Percentiles rank a stretch among this genome's conserved stretches.
These are phyloP conservation scores for Drosophila parvula DNA, from an alignment of 1,140 invertebrate genomes.

Conservation along the genomic window DNA sequence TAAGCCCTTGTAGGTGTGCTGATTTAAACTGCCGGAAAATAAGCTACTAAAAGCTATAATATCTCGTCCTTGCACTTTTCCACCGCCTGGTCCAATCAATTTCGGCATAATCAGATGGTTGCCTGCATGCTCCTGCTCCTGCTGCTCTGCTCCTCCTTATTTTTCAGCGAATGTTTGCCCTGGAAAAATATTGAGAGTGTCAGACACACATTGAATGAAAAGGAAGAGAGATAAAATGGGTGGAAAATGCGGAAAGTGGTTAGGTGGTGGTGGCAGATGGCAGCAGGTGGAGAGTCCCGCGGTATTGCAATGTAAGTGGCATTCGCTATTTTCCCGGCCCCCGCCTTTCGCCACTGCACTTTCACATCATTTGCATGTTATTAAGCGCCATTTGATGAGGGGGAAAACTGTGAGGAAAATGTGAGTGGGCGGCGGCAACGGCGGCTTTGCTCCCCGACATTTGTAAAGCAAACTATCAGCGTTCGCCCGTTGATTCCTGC, in stretches of 20 bases:
- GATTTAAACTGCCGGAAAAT: neutral
- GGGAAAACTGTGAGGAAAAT: neutral
- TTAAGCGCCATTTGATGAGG: slow-evolving; percentile 41
- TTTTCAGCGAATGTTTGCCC: slow-evolving; percentile 5
- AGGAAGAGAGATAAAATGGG: slow-evolving; percentile 28
- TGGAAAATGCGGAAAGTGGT: neutral
- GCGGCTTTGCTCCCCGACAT: neutral
- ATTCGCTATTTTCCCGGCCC: slow-evolving; percentile 18
- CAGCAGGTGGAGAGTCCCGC: slow-evolving; percentile 20
- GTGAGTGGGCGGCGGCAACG: slow-evolving; percentile 8
- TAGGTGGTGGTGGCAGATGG: slow-evolving; percentile 2
- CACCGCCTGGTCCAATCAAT: slow-evolving; percentile 23
- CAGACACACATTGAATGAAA: slow-evolving; percentile 45
- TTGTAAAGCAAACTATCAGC: slow-evolving; percentile 35
- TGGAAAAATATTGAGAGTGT: slow-evolving; percentile 59
- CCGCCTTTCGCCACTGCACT: slow-evolving; percentile 35
- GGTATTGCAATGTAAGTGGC: slow-evolving; percentile 46
- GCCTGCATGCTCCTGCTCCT: slow-evolving; percentile 9
- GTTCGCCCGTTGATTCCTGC: slow-evolving; percentile 3
- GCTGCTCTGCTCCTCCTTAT: neutral
- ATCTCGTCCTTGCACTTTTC: slow-evolving; percentile 1
- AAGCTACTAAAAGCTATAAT: neutral
- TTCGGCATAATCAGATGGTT: slow-evolving; percentile 43
- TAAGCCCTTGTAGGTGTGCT: neutral
- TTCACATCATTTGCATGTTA: slow-evolving; percentile 61